Evolutionary conservation across 2,888 invertebrate species (phyloP), one percentile per base, ranked within the genome.

Genomic region (Lithophane semibrunnea): DNA sequence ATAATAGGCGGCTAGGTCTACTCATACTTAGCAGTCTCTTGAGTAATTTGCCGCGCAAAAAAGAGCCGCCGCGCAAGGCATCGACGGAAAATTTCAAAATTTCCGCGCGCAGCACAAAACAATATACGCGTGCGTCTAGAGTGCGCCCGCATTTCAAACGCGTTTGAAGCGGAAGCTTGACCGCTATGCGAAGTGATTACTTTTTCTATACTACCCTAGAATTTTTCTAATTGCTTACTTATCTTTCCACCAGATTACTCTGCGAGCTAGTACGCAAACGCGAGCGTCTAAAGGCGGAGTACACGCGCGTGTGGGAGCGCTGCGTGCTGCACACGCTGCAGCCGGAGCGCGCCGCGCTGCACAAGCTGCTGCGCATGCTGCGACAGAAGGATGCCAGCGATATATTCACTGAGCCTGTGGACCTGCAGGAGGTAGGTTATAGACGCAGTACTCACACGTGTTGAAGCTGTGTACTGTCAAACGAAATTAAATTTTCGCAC

Each of bases 231-330:
- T 44, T 44, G 44, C 10, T 47, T 12, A 47, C 47, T 12, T 3
- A 18, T 16, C 2, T 7, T 42, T 9, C 9, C 2, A 13, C 0
- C 80, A 96, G 98, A 82, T 97, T 99, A 54, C 97, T 99, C 0
- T 99, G 99, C 92, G 99, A 99, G 94, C 94, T 99, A 85, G 99
- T 99, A 5, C 97, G 99, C 74, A 99, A 99, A 92, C 97, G 99
- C 61, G 99, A 99, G 95, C 99, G 99, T 90, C 97, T 99, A 24
- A 99, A 99, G 94, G 98, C 99, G 74, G 99, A 99, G 91, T 97
- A 98, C 89, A 98, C 98, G 0, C 98, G 98, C 94, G 97, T 98
- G 1, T 98, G 97, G 92, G 98, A 99, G 91, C 98, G 98, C 87
- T 98, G 98, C 91, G 97, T 98, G 81, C 98, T 98, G 94, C 97